phyloP scores from a whole-genome alignment of 2,113 vertebrate genomes.

The Gasterosteus nipponicus region DNA sequence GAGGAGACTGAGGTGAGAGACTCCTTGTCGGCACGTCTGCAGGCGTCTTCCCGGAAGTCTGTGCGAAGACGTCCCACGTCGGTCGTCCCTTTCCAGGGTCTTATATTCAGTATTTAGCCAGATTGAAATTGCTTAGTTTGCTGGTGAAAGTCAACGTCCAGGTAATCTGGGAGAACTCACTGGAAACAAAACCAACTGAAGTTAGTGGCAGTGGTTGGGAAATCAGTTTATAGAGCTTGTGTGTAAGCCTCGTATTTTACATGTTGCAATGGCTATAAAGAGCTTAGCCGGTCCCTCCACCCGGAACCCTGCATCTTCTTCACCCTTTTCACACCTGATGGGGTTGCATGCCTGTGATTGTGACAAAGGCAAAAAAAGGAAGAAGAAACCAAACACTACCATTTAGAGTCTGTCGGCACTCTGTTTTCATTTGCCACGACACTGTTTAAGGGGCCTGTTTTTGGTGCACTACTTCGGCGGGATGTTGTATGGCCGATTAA shows the following conservation, averaged over 20 bases:
- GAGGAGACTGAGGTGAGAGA: constrained; percentile 90
- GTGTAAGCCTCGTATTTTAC: not conserved
- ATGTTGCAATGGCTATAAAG: not conserved
- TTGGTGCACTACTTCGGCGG: not conserved
- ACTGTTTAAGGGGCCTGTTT: not conserved
- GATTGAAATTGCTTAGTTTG: constrained; percentile 7
- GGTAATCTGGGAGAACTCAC: not conserved
- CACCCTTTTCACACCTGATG: not conserved
- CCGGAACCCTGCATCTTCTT: not conserved
- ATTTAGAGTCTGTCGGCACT: no score
- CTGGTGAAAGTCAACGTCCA: not conserved
- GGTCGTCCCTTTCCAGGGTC: not conserved
- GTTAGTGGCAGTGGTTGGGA: no score
- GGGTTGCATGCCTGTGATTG: not conserved
- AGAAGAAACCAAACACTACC: no score
- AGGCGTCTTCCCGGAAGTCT: constrained; percentile 30
- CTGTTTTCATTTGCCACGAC: no score
- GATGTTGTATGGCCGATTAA: no score
- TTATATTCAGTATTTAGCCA: not conserved
- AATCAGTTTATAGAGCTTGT: not conserved
- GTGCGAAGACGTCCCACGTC: constrained; percentile 12
- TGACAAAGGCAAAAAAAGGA: not conserved
- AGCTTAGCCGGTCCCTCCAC: not conserved
- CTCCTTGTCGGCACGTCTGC: constrained; percentile 53
- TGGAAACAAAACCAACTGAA: not conserved